phyloP scores from a whole-genome alignment of 35 echinoderm and acorn worm genomes.

The Ophioderma brevispina region DNA sequence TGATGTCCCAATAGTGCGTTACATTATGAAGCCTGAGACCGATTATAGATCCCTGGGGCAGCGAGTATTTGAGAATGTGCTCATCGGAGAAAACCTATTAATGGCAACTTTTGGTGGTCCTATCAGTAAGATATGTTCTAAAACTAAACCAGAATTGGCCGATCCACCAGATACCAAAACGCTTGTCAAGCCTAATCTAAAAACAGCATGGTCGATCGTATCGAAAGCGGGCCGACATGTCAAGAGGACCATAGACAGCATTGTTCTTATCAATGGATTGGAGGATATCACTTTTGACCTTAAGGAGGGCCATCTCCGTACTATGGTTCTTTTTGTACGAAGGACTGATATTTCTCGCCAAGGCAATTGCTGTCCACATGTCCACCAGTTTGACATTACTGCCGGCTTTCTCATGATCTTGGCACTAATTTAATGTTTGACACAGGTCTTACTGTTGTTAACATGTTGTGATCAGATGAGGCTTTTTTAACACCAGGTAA shows the following conservation, averaged over 20 bases:
- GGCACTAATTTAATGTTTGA: not conserved
- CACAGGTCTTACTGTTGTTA: not conserved
- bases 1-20: not conserved
- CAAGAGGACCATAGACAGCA: not conserved
- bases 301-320: too few relatives aligned
- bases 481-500: not conserved
- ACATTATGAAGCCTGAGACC: not conserved
- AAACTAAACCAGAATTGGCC: not conserved
- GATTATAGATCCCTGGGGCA: too few relatives aligned
- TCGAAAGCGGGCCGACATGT: not conserved
- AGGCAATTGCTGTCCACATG: too few relatives aligned
- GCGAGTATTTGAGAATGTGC: too few relatives aligned
- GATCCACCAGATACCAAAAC: not conserved
- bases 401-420: not conserved
- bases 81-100: not conserved
- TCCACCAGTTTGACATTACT: not conserved
- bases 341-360: too few relatives aligned
- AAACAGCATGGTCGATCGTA: not conserved
- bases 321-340: too few relatives aligned
- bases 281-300: too few relatives aligned
- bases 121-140: not conserved
- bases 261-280: too few relatives aligned
- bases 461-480: not conserved
- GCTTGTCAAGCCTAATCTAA: not conserved
- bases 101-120: not conserved